phyloP scores from a whole-genome alignment of 1,140 invertebrate genomes.

The Microplitis mediator region DNA sequence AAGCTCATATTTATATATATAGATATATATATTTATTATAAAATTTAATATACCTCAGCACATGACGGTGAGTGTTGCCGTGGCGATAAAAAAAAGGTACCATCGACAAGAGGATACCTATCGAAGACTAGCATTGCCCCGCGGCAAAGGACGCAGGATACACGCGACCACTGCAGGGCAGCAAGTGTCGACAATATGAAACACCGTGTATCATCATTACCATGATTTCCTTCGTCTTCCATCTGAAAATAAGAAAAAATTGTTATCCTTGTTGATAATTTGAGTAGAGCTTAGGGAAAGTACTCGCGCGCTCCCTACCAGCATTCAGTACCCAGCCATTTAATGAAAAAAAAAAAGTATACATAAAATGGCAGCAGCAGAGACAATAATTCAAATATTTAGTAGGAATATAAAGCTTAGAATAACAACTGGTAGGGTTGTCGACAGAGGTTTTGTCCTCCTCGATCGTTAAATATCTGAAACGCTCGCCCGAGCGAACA shows the following conservation, averaged over 20 bases:
- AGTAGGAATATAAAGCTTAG: slow-evolving; percentile 20
- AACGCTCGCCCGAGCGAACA: background rate
- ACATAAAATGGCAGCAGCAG: background rate
- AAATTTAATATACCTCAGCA: slow-evolving; percentile 71
- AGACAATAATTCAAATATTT: slow-evolving; percentile 36
- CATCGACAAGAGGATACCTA: slow-evolving; percentile 94
- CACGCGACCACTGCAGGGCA: slow-evolving; percentile 80
- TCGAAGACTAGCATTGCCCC: slow-evolving; percentile 91
- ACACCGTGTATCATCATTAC: slow-evolving; percentile 94
- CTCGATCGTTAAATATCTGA: slow-evolving; percentile 51
- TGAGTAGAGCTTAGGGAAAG: too few relatives aligned
- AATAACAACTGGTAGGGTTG: slow-evolving; percentile 32
- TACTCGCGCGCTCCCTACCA: too few relatives aligned
- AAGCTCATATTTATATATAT: too few relatives aligned
- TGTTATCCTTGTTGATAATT: background rate
- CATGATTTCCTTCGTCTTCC: slow-evolving; percentile 96
- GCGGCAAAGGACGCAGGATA: slow-evolving; percentile 88
- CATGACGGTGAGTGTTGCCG: slow-evolving; percentile 83
- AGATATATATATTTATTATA: too few relatives aligned
- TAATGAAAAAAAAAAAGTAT: background rate
- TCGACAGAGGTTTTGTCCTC: slow-evolving; percentile 50
- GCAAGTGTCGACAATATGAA: slow-evolving; percentile 91
- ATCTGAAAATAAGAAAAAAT: slow-evolving; percentile 71
- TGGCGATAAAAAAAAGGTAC: slow-evolving; percentile 95
- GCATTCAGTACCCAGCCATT: too few relatives aligned